phyloP scores from a whole-genome alignment of 2,888 invertebrate genomes.

The Mesochorus sp. region DNA sequence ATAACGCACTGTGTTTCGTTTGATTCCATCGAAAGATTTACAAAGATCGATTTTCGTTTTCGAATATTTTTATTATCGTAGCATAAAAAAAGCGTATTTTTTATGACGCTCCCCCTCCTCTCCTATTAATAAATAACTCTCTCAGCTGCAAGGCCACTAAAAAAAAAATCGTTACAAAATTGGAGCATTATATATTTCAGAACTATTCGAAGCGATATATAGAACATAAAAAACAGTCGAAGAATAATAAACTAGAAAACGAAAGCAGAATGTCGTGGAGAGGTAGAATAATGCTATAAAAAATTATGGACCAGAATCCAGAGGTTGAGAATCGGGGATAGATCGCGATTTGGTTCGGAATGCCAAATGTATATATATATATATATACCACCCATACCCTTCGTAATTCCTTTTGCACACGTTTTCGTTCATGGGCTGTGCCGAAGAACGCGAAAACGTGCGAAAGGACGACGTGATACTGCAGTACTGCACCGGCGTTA shows the following conservation, averaged over 20 bases:
- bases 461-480: constrained; percentile 52
- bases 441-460: constrained; percentile 56
- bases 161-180: too few relatives aligned
- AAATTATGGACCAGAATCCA: neutral
- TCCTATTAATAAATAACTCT: too few relatives aligned
- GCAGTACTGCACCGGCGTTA: constrained; percentile 22
- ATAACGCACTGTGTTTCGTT: too few relatives aligned
- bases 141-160: too few relatives aligned
- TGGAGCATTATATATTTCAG: too few relatives aligned
- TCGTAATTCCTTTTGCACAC: constrained; percentile 50
- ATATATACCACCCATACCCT: constrained; percentile 13
- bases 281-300: neutral
- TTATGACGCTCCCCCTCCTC: too few relatives aligned
- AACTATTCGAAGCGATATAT: too few relatives aligned
- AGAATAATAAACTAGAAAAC: neutral
- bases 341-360: constrained; percentile 1
- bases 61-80: too few relatives aligned
- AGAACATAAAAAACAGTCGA: neutral
- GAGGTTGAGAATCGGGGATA: neutral
- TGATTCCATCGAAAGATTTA: too few relatives aligned
- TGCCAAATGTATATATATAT: constrained; percentile 21
- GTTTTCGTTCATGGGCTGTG: constrained; percentile 43
- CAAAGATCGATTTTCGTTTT: too few relatives aligned
- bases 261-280: neutral
- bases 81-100: too few relatives aligned